Evolutionary conservation across 2,888 invertebrate species (phyloP), one percentile per base, ranked within the genome.

Genomic region (Anthoptus insignis): DNA sequence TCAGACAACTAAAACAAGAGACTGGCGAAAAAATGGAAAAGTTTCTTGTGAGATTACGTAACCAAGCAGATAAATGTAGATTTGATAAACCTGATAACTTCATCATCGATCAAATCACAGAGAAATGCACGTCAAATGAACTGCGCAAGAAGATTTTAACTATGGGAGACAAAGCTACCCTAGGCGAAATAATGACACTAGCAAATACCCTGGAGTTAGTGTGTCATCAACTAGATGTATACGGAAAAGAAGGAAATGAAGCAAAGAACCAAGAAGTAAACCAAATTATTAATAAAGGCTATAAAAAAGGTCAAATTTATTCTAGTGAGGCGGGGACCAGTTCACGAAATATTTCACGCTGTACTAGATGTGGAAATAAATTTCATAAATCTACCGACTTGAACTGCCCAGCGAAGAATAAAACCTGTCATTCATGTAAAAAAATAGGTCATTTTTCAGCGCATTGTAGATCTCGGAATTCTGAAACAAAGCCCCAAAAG

Each of bases 51-150:
- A 47, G 66, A 9, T 49, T 73, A 2, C 16, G 69, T 16, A 21
- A 71, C 7, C 69, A 69, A 68, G 56, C 64, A 8, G 27, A 16
- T 4, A 70, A 70, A 65, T 73, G 72, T 27, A n/a, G 69, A 53
- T 72, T 72, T 56, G 3, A 13, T 16, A 32, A 64, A 11, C 1
- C 19, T 22, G 65, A 72, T 9, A 65, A 71, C 5, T 24, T 70
- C 11, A 19, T 72, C 0, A 63, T 74, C 11, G 72, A 71, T 37
- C 72, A 69, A 42, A 65, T 70, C 14, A 52, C 53, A 5, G 71
- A 71, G 32, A 71, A 69, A 50, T 68, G 71, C 37, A 2, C 11
- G 3, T 65, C 59, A n/a, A 11, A 11, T 7, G 66, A 71, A 21
- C 34, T 67, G 8, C 16, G 66, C 5, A 73, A 71, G 14, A 72